Percentiles rank a stretch among this genome's conserved stretches.
phyloP scores from a whole-genome alignment of 2,797 vertebrate genomes.

The Hemitrygon akajei region DNA sequence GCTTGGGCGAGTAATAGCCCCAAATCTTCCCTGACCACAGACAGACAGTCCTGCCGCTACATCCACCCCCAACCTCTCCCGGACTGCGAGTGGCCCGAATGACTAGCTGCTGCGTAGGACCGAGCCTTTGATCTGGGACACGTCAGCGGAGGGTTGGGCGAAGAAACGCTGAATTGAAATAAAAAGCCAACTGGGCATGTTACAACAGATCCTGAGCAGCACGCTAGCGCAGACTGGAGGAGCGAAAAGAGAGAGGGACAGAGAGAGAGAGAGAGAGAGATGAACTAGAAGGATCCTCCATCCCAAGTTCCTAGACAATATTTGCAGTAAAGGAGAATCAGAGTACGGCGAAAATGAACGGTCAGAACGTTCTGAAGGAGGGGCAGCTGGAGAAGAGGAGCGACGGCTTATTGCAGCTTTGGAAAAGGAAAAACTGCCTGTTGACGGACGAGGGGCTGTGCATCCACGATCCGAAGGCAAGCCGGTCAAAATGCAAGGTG shows the following conservation, averaged over 20 bases:
- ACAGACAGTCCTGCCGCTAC: background rate
- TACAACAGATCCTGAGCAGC: constrained; percentile 41
- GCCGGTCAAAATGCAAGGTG: constrained; percentile 66
- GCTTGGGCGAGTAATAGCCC: background rate
- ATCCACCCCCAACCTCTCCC: background rate
- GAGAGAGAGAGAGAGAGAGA: constrained; percentile 45
- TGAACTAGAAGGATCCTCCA: background rate
- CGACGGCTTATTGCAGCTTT: constrained; percentile 82
- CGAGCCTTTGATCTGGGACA: constrained; percentile 4
- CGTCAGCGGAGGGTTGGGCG: constrained; percentile 29
- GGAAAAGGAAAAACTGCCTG: constrained; percentile 85
- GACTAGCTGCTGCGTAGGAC: background rate
- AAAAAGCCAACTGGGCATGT: constrained; percentile 27
- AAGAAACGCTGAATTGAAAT: constrained; percentile 19
- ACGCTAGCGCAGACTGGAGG: constrained; percentile 55
- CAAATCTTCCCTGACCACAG: background rate
- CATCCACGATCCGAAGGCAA: constrained; percentile 55
- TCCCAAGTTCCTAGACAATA: background rate
- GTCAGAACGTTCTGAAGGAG: constrained; percentile 68
- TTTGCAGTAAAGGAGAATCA: background rate
- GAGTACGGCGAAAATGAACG: constrained; percentile 44
- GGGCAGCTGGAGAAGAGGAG: constrained; percentile 87
- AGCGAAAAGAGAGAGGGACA: constrained; percentile 42
- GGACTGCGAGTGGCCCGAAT: background rate
- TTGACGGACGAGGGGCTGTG: constrained; percentile 78